Evolutionary conservation across 2,113 vertebrate genomes (phyloP), one percentile per base, ranked within the genome.

Genomic region (Rhegmatorhina hoffmannsi): DNA sequence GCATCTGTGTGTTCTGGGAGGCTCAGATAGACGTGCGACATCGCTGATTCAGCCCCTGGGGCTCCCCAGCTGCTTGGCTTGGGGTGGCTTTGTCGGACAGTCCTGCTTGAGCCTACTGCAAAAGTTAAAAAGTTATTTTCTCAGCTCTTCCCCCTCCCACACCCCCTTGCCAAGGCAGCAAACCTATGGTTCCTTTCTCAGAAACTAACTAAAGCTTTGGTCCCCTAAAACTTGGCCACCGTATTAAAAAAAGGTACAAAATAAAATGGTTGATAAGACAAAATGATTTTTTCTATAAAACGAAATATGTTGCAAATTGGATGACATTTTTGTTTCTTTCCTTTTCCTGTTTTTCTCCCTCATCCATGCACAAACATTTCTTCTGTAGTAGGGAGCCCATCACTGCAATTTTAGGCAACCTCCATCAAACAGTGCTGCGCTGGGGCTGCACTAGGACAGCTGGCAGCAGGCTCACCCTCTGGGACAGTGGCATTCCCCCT

Each of bases 371-470:
- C 2, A 12, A 23, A 7, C 7, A 1, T 56, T 74, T 59, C 17
- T 25, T 38, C 14, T 31, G 59, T 6, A 17, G 16, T 24, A 33
- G 5, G 9, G 17, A 43, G 64, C 43, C 38, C 26, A 13, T 20
- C 19, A 1, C 73, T 17, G 33, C 11, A 18, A 59, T 58, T 91
- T 58, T 25, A n/a, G 40, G 55, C 49, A 40, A 3, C 13, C 11
- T 24, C 21, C 1, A 1, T 17, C 52, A 9, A 0, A 0, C 11
- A 11, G 26, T 6, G 3, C 18, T 17, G 12, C 7, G 19, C 28
- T 10, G 5, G 50, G 33, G 20, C 52, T 33, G 46, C 24, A 13
- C 17, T n/a, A 7, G 16, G n/a, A 9, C 29, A 52, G 16, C 33
- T 3, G 1, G 46, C 40, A 25, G 40, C 50, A 13, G 47, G 5